Conservation (phyloP, 2,113 vertebrate species). For the Pyrgilauda ruficollis region DNA sequence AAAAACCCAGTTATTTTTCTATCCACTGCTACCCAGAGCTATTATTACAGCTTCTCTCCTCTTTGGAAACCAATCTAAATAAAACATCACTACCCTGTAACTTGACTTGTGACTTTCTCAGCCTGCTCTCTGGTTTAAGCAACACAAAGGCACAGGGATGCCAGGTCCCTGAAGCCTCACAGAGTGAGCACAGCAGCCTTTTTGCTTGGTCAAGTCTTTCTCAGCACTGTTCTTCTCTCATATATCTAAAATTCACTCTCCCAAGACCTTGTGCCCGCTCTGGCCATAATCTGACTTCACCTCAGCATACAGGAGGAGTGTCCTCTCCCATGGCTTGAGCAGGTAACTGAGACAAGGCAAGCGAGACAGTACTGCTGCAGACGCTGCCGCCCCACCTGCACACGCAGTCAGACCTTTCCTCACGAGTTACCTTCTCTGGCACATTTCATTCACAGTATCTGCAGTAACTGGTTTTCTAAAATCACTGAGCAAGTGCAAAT, state of each 20-base stretch:
- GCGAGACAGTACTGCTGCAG: fast-evolving
- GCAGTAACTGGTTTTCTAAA: background rate
- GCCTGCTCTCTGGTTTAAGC: background rate
- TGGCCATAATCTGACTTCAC: background rate
- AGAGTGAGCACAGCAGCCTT: background rate
- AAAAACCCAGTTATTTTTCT: background rate
- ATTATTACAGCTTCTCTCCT: background rate
- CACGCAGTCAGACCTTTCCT: background rate
- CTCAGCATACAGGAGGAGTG: background rate
- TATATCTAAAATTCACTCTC: background rate
- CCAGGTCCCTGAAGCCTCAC: background rate
- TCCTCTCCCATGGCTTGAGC: background rate
- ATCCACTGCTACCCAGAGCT: background rate
- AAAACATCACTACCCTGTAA: background rate
- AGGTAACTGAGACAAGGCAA: background rate
- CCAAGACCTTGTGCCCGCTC: background rate
- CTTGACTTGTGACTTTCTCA: background rate
- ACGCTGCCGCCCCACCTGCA: background rate
- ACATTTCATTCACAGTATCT: background rate
- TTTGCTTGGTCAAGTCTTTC: background rate
- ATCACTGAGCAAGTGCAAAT: background rate
- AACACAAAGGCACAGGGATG: background rate
- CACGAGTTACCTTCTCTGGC: fast-evolving
- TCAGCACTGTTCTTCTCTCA: background rate
- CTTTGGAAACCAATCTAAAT: background rate